These are phyloP conservation scores for Oryzias melastigma DNA, from an alignment of 2,113 vertebrate genomes.

Conservation along the genomic window DNA sequence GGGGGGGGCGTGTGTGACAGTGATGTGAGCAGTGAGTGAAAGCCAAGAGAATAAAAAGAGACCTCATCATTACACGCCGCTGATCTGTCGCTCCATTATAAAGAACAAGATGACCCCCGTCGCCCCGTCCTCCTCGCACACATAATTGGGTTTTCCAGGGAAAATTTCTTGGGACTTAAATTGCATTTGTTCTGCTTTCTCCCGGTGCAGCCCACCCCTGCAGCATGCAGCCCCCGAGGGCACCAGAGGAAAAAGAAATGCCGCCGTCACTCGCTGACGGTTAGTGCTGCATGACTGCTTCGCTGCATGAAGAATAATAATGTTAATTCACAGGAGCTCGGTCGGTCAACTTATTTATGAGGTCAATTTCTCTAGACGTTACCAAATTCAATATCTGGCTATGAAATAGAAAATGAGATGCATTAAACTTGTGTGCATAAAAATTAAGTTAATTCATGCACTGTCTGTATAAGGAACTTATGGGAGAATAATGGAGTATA, in stretches of 20 bases:
- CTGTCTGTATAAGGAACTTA: too few relatives aligned
- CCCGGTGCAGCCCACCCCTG: conserved; percentile 28
- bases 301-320: conserved; percentile 33
- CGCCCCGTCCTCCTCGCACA: conserved; percentile 41
- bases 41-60: conserved; percentile 55
- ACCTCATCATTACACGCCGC: conserved; percentile 48
- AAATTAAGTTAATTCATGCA: too few relatives aligned
- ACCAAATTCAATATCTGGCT: conserved; percentile 7
- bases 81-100: conserved; percentile 50
- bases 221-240: background rate
- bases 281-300: conserved; percentile 31
- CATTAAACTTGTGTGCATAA: too few relatives aligned
- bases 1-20: conserved; percentile 21
- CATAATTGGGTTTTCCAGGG: conserved; percentile 63
- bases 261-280: conserved; percentile 51
- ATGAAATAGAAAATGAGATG: conserved; percentile 25
- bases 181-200: conserved; percentile 54
- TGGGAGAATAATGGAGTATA: too few relatives aligned
- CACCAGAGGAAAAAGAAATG: conserved; percentile 44
- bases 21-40: conserved; percentile 58
- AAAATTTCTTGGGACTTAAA: conserved; percentile 56
- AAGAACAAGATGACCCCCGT: conserved; percentile 59
- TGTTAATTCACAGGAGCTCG: conserved; percentile 39
- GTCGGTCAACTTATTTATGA: conserved; percentile 33
- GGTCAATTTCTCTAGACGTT: conserved; percentile 40